These are phyloP conservation scores for Rhinophrynus dorsalis DNA, from an alignment of 2,797 vertebrate species.

Conservation along the genomic window DNA sequence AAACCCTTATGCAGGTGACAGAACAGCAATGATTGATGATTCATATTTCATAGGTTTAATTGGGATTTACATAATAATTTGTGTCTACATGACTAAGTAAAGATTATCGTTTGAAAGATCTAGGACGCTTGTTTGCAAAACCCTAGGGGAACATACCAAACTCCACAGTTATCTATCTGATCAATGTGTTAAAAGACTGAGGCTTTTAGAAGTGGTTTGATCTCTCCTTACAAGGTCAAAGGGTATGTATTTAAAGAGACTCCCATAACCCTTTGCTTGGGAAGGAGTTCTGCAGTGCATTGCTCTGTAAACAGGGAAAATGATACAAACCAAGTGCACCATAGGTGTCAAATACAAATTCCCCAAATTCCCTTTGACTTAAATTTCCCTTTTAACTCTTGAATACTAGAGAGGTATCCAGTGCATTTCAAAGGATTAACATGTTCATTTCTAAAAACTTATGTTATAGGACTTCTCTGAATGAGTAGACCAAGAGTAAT, in stretches of 20 bases:
- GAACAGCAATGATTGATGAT: conserved; percentile 53
- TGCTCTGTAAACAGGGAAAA: conserved; percentile 21
- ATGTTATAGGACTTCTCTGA: too few relatives aligned
- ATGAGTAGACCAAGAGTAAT: too few relatives aligned
- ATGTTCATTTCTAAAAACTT: too few relatives aligned
- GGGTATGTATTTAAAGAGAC: conserved; percentile 63
- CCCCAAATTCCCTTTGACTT: too few relatives aligned
- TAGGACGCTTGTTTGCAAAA: conserved; percentile 62
- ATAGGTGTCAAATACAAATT: too few relatives aligned
- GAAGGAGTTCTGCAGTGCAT: not conserved
- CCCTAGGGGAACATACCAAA: conserved; percentile 68
- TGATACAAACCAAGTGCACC: too few relatives aligned
- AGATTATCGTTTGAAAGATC: conserved; percentile 64
- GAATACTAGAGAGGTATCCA: too few relatives aligned
- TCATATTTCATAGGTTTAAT: conserved; percentile 62
- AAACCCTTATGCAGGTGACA: conserved; percentile 45
- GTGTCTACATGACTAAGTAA: conserved; percentile 74
- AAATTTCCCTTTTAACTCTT: too few relatives aligned
- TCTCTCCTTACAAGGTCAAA: conserved; percentile 77
- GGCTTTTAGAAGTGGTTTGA: conserved; percentile 79
- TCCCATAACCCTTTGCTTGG: not conserved
- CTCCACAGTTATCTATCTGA: conserved; percentile 72
- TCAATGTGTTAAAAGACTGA: conserved; percentile 66
- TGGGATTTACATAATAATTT: conserved; percentile 63
- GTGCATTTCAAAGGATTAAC: too few relatives aligned